Base-by-base conservation (phyloP, 1,140 invertebrate genomes). In the Hirudo medicinalis region DNA sequence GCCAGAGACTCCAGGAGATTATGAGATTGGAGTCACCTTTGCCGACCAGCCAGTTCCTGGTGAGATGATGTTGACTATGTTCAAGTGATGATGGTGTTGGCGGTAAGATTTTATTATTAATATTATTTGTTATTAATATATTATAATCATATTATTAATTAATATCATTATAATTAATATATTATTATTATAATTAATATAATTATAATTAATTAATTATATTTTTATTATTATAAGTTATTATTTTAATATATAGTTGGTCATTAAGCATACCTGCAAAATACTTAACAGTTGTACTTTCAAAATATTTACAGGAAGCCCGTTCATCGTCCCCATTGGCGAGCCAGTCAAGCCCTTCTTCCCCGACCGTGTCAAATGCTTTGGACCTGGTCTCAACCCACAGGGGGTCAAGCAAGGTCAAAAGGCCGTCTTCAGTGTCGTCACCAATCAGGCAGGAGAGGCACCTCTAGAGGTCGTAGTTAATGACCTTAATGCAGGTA, bases 31-130 rank as follows among this genome's bases (percentile, higher is more conserved):
- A 72, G 92, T 97, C 29, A 91, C 94, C 76, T 97, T 97, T 78
- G 93, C 90, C 29, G 93, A 95, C 76, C 93, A 94, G 78, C 91
- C 96, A 80, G 96, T 98, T 79, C 91, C 90, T 80, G 94, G 94
- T 92, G 22, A 63, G 29, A 22, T 63, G 22, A 63, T 3, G 0
- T 63, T 11, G 29, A 2, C 22, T 15, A 9, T 49, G 43, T 49
- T 0, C 0, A 49, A 17, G 15, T 49, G 9, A 49, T 49, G 15
- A 49, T 40, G 4, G 32, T 49, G 43, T 0, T 49, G 43, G 11
- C 11, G 43, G 11, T 49, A 2, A 17, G 15, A 49, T 2, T 49
- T 4, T n/a, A n/a, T n/a, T n/a, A n/a, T n/a, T n/a, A n/a, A n/a
- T n/a, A n/a, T n/a, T n/a, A n/a, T n/a, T n/a, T n/a, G n/a, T n/a